These are phyloP conservation scores for Bombus sibiricus DNA, from an alignment of 1,140 invertebrate genomes.

Conservation along the genomic window DNA sequence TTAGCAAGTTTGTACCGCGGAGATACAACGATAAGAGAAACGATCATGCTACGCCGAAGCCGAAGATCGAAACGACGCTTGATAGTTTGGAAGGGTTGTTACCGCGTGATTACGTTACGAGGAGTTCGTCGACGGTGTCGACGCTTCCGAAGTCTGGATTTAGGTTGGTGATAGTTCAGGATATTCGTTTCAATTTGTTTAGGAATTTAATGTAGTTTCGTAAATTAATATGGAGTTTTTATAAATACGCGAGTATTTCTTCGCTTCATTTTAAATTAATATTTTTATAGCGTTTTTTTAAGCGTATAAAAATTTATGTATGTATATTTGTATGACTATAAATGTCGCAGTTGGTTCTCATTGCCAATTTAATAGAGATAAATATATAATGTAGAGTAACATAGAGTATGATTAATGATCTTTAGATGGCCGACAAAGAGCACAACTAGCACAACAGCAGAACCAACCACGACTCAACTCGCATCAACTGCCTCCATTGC, in stretches of 20 bases:
- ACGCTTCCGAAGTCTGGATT: conserved; percentile 46
- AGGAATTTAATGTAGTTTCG: accelerated
- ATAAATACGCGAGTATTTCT: no score
- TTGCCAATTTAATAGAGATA: background rate
- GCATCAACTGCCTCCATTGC: background rate
- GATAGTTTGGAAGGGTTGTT: conserved; percentile 64
- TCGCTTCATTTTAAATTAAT: background rate
- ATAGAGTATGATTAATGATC: background rate
- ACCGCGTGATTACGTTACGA: conserved; percentile 58
- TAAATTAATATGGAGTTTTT: no score
- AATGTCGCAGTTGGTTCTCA: background rate
- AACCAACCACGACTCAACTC: conserved; percentile 39
- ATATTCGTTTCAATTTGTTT: background rate
- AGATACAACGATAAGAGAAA: conserved; percentile 79
- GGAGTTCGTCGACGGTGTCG: background rate
- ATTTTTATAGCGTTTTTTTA: background rate
- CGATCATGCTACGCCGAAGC: conserved; percentile 38
- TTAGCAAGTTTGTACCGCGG: conserved; percentile 87
- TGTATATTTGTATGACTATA: no score
- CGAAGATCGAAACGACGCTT: conserved; percentile 54
- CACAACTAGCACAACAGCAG: conserved; percentile 49
- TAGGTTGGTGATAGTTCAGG: conserved; percentile 31
- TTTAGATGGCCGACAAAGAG: conserved; percentile 59
- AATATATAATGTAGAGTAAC: background rate
- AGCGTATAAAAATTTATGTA: no score